Evolutionary conservation across 2,888 invertebrate genomes (phyloP), one percentile per base, ranked within the genome.

Genomic region (Formica aserva): DNA sequence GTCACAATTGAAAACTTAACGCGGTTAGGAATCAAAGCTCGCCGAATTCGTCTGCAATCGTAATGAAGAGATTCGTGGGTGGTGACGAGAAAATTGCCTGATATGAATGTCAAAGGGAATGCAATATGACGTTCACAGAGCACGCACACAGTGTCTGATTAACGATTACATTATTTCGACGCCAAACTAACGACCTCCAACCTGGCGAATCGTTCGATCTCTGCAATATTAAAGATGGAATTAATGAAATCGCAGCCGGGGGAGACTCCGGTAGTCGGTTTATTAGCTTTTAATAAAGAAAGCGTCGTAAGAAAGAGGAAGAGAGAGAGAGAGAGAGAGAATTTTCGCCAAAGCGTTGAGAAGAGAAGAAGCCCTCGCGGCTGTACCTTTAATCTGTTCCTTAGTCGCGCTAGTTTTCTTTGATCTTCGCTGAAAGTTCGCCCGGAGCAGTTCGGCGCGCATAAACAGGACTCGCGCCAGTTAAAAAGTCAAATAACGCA

Each of bases 321-420:
- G 15, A 45, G 13, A 45, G 4, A 45, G 45, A 45, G 45, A 45
- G 18, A 48, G n/a, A 52, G 52, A 52, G n/a, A 52, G 52, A 77
- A 45, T 60, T 74, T 74, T 45, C 29, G 71, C 29, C 74, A 74
- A 80, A 72, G 74, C 60, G n/a, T 52, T 45, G 32, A 32, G 72
- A 72, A 35, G 72, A 67, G 41, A 57, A 32, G 45, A 60, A 35
- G 18, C 22, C 78, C 74, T 45, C 45, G 45, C 75, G 69, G 90
- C 86, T 65, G 86, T 8, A 60, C 55, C 84, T 90, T 90, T 85
- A 78, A 89, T 89, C 84, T 81, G 32, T 86, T 89, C 83, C 82
- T 48, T 65, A 81, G 78, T 67, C 38, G 32, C 45, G 82, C 81
- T 22, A 60, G 74, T 45, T 74, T 38, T n/a, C 78, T 80, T 80